Percentiles rank a stretch among this genome's conserved stretches.
Conservation (phyloP, 1,140 invertebrate species). For the Penaeus indicus region DNA sequence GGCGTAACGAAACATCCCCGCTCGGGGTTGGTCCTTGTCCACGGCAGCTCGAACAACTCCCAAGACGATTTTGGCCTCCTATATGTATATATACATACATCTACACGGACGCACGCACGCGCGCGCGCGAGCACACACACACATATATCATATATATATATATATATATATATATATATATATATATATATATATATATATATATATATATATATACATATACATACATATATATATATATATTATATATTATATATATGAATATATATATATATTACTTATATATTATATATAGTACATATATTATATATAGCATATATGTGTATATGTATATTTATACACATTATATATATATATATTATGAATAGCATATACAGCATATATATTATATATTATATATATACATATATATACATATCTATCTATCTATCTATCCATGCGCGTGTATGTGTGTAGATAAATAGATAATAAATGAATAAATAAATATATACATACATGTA, state of each 20-base stretch:
- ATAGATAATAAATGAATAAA: too few species aligned
- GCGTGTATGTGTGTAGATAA: too few species aligned
- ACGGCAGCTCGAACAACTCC: too few species aligned
- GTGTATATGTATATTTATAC: neutral
- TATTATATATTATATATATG: neutral
- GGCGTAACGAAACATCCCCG: too few species aligned
- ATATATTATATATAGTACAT: neutral
- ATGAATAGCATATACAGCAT: too few species aligned
- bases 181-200: neutral
- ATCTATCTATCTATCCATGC: too few species aligned
- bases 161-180: conserved; percentile 10
- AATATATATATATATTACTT: conserved; percentile 9
- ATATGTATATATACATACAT: neutral
- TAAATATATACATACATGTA: neutral
- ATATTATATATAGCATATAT: neutral
- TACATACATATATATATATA: neutral
- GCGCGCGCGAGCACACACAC: neutral
- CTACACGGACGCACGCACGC: neutral
- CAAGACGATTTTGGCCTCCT: too few species aligned
- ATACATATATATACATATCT: neutral
- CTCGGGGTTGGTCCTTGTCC: too few species aligned
- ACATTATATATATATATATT: conserved; percentile 8
- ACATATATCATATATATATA: neutral
- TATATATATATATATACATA: neutral
- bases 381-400: neutral